phyloP scores from a whole-genome alignment of 92 coral and sea anemone genomes.

The Porites divaricata region DNA sequence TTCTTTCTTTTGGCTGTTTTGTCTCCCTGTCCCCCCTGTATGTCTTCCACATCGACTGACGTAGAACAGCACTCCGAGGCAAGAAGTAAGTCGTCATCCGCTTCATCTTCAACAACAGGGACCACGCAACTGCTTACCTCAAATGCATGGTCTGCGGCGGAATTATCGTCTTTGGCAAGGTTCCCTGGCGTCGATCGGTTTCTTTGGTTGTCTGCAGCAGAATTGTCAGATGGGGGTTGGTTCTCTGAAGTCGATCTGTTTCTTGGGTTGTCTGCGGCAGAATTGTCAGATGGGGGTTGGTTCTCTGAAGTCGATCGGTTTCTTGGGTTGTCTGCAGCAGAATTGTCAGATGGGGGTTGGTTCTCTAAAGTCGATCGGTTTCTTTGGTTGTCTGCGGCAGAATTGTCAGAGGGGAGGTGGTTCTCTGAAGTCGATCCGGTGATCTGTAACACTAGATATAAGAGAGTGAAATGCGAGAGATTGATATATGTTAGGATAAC shows the following conservation, averaged over 20 bases:
- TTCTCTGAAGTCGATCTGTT: not conserved
- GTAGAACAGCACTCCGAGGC: not conserved
- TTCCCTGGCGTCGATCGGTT: too few relatives aligned
- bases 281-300: constrained; percentile 19
- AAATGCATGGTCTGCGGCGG: constrained; percentile 3
- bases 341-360: constrained; percentile 7
- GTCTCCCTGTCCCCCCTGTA: constrained; percentile 2
- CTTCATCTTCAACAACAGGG: constrained; percentile 18
- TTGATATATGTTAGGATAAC: constrained; percentile 1
- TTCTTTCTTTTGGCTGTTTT: constrained; percentile 11
- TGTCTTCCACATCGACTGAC: constrained; percentile 17
- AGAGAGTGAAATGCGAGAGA: constrained; percentile 1
- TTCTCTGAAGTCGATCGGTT: constrained; percentile 6
- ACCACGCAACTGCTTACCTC: constrained; percentile 18
- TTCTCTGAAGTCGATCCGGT: constrained; percentile 16
- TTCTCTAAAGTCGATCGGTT: constrained; percentile 8
- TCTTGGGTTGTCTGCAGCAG: not conserved
- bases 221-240: too few relatives aligned
- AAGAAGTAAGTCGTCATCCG: constrained; percentile 17
- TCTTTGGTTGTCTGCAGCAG: too few relatives aligned
- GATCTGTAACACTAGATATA: constrained; percentile 21
- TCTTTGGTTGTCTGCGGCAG: not conserved
- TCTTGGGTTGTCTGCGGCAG: constrained; percentile 11
- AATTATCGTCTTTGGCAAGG: not conserved
- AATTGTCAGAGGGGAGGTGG: constrained; percentile 9